Base-by-base conservation (phyloP, 2,888 invertebrate species). In the Pristionchus arcanus region DNA sequence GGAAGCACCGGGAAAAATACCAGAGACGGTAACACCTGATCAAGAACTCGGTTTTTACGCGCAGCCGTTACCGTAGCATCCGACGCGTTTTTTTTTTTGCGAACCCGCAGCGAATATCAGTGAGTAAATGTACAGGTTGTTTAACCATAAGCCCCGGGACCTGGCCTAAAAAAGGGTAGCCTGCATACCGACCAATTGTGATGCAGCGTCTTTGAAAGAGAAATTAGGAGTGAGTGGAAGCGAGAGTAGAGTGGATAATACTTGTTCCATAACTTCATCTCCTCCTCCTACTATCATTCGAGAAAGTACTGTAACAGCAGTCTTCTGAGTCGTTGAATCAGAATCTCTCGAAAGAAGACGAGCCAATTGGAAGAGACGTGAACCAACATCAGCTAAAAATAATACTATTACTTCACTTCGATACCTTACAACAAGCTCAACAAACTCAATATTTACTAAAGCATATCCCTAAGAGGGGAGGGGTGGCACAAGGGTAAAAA, bases 281-380 rank as follows among this genome's bases (percentile, higher is more conserved):
- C 74, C 71, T 28, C 74, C 49, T 53, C 31, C 49, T 21, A 21
- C 15, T 25, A 55, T 28, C 2, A 90, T 89, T 90, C 91, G 92
- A 4, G 92, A 63, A 11, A 93, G 90, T 49, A 90, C 90, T 25
- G 90, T 83, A 0, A 93, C 86, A 21, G 92, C 92, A 0, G 91
- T 89, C 87, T 93, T 93, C 89, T 92, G 92, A 16, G 92, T 90
- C 0, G 92, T 90, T 68, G 92, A 90, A 88, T 93, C 93, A 5
- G 88, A 77, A 15, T 91, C 91, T 0, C 92, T 87, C 11, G 92
- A 91, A 53, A 92, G 87, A 66, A 90, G 90, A 21, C 90, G 85
- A 13, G 91, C 90, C 0, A 91, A 90, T 89, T 93, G 92, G 7
- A 93, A 88, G 2, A 93, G 90, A 77, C 91, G 90, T 77, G 63